Percentiles rank a stretch among this genome's conserved stretches.
phyloP scores from a whole-genome alignment of 1,140 invertebrate species.

The Zaprionus inermis region DNA sequence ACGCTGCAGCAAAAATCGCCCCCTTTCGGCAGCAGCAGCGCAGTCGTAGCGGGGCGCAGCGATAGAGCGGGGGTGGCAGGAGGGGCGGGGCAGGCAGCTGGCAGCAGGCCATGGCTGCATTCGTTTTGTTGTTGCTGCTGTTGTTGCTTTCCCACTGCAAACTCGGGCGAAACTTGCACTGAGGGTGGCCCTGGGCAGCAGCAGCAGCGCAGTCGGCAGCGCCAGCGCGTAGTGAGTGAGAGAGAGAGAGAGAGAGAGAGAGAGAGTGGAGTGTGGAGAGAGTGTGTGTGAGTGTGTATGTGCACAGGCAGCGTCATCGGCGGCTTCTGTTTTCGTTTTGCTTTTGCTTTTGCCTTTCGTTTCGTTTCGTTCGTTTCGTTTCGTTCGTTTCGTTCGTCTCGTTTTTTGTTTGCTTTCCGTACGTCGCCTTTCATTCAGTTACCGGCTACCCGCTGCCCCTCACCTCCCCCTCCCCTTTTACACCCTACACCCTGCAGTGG shows the following conservation, averaged over 20 bases:
- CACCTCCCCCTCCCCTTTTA: not conserved
- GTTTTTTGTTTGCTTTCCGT: slow-evolving; percentile 49
- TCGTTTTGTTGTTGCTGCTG: slow-evolving; percentile 34
- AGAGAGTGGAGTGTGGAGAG: not conserved
- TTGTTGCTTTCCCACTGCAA: slow-evolving; percentile 30
- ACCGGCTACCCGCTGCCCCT: not conserved
- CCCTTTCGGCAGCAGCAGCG: slow-evolving; percentile 45
- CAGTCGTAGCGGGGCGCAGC: slow-evolving; percentile 14
- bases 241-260: not conserved
- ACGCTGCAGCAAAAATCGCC: slow-evolving; percentile 68
- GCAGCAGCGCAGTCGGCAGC: not conserved
- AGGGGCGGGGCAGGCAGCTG: not conserved
- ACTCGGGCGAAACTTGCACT: slow-evolving; percentile 45
- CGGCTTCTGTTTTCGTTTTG: slow-evolving; percentile 49
- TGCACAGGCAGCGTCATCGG: slow-evolving; percentile 10
- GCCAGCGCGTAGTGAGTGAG: not conserved
- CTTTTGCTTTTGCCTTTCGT: slow-evolving; percentile 13
- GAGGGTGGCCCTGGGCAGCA: slow-evolving; percentile 53
- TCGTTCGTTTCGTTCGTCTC: slow-evolving; percentile 31
- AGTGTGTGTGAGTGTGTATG: not conserved
- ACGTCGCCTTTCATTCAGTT: slow-evolving; percentile 50
- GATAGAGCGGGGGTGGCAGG: not conserved
- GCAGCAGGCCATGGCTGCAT: slow-evolving; percentile 45
- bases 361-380: slow-evolving; percentile 41
- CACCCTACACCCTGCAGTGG: not conserved